These are phyloP conservation scores for Synaphobranchus kaupii DNA, from an alignment of 2,797 vertebrate species.

Conservation along the genomic window DNA sequence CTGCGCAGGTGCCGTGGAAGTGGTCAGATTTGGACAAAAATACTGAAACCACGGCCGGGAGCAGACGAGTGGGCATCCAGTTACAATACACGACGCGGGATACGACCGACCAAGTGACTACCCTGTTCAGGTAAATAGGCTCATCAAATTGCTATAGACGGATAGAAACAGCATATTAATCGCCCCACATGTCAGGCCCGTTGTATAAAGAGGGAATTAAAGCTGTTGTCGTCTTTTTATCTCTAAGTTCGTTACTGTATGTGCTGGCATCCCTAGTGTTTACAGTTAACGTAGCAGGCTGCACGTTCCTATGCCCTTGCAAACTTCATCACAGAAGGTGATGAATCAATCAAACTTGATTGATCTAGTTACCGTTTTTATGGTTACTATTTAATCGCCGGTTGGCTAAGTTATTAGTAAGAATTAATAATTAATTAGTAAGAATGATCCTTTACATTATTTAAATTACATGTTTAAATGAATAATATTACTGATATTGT, in stretches of 20 bases:
- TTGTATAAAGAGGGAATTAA: neutral
- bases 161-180: neutral
- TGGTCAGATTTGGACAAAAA: conserved; percentile 8
- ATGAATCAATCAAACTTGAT: too few species aligned
- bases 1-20: conserved; percentile 11
- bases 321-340: neutral
- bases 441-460: too few species aligned
- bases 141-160: neutral
- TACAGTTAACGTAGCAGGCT: neutral
- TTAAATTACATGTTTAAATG: too few species aligned
- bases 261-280: neutral
- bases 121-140: neutral
- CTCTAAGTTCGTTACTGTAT: neutral
- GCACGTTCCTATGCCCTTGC: neutral
- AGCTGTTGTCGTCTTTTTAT: neutral
- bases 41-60: neutral
- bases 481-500: neutral
- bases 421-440: too few species aligned
- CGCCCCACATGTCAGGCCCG: neutral
- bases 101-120: neutral
- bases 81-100: neutral
- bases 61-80: neutral
- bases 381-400: too few species aligned
- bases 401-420: too few species aligned
- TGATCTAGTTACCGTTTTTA: too few species aligned